Evolutionary conservation across 2,888 invertebrate genomes (phyloP), one percentile per base, ranked within the genome.

Genomic region (Calephelis perditalis): DNA sequence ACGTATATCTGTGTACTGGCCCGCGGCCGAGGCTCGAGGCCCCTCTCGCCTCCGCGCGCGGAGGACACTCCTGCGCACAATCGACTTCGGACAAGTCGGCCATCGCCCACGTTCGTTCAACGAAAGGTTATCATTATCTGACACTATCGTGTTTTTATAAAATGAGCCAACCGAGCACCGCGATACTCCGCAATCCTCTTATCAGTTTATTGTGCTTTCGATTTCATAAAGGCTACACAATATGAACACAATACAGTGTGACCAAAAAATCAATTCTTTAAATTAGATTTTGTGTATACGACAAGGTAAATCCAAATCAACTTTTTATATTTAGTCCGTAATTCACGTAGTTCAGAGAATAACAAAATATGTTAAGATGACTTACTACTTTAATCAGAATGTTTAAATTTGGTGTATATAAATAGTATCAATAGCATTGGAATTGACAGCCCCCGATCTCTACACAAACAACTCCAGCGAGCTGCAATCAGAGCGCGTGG

Each of bases 11-110:
- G 40, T 8, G 52, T 59, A 62, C 62, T 35, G 59, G 15, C 58
- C 43, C 54, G 59, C 59, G 57, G 60, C 60, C 10, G 47, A 64
- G 45, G 46, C 26, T 26, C 40, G 55, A 57, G 57, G 44, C 65
- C 40, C 63, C 58, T 26, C 57, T 47, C 60, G 57, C 60, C 62
- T 12, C 65, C 44, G 43, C 60, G 49, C 37, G 37, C 37, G 37
- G 37, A 37, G 40, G 52, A 35, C 60, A 45, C 56, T 26, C 45
- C 44, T 44, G 55, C 55, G 49, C 57, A 43, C 52, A 26, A 55
- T 57, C 40, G 46, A n/a, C 55, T 12, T 11, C 45, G 11, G 12
- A 7, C 45, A 43, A n/a, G 35, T 12, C 55, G 36, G 45, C 15
- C 46, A 46, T 45, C 60, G 56, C 56, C 46, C 56, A 56, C 60